A percentile compares a stretch with the other conserved stretches of the same genome.
These are phyloP conservation scores for Triplophysa siluroides DNA, from an alignment of 2,113 vertebrate species.

Conservation along the genomic window DNA sequence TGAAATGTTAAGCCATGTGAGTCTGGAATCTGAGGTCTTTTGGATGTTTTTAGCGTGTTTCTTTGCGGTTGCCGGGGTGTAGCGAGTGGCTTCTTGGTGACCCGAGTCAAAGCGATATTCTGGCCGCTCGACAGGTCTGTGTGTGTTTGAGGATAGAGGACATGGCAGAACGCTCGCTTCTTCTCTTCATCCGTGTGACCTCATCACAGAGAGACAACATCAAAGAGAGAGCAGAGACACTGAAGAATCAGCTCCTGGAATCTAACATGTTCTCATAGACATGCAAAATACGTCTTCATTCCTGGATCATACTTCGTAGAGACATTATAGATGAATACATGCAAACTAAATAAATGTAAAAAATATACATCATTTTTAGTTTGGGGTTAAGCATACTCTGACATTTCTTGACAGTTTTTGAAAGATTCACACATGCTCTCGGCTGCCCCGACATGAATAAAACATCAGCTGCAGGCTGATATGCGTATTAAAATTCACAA, in stretches of 20 bases:
- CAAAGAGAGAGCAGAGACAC: constrained; percentile 3
- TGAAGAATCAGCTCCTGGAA: background rate
- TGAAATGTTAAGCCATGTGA: too few relatives aligned
- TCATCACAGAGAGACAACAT: background rate
- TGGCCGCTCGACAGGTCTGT: too few relatives aligned
- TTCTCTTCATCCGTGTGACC: constrained; percentile 30
- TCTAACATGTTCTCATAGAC: background rate
- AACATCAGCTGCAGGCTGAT: background rate
- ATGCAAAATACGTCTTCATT: too few relatives aligned
- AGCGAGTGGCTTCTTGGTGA: background rate
- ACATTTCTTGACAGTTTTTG: background rate
- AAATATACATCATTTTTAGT: background rate
- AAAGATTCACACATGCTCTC: constrained; percentile 6
- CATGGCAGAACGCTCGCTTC: background rate
- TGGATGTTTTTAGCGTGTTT: background rate
- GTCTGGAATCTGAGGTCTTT: too few relatives aligned
- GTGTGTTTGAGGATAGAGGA: background rate
- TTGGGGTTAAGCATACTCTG: background rate
- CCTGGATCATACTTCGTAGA: too few relatives aligned
- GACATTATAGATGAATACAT: too few relatives aligned
- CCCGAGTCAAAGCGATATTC: too few relatives aligned
- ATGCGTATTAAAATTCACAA: background rate
- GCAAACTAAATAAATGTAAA: too few relatives aligned
- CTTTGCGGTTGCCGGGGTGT: background rate
- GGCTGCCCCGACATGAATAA: constrained; percentile 2